Evolutionary conservation across 2,888 invertebrate species (phyloP), one percentile per base, ranked within the genome.

Genomic region (Rhagonycha fulva): DNA sequence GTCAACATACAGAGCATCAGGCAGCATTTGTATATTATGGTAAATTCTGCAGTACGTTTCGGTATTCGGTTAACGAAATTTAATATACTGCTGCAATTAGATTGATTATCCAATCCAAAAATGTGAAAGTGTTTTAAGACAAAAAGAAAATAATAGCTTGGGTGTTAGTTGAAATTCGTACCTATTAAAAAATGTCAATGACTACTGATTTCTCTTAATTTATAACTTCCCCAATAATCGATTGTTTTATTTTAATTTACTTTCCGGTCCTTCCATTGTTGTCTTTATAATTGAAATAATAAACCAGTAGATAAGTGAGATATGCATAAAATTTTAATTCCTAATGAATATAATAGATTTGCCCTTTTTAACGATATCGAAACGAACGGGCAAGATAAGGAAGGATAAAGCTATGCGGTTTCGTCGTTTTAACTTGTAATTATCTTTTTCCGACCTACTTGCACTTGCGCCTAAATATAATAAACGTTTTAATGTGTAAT

Each of bases 181-280:
- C 47, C 47, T 47, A 47, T 47, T 47, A 66, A 66, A 66, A 66
- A 66, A 24, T 23, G 63, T 66, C 63, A 66, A 24, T 26, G 63
- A 66, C 63, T 26, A 66, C 63, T 26, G 19, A 66, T 66, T 66
- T 66, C 63, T 66, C 63, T 66, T 66, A 66, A 66, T 66, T 66
- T 66, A 66, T 71, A 30, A 30, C 63, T 63, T 71, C 63, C 62
- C 66, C 66, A 30, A 47, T 32, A 72, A 68, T 72, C 72, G 28
- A 72, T 72, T 72, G 72, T 72, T 68, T 72, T 71, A 71, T 62
- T 32, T 63, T 72, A 68, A 61, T 72, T 72, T 72, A 72, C 68
- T 68, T 72, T 72, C 68, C 72, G 67, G 72, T 72, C 68, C 68
- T 68, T 24, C 61, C 61, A 72, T 72, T 72, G 72, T 68, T 72